phyloP scores from a whole-genome alignment of 2,797 vertebrate genomes.

The Gobio occitaniae region DNA sequence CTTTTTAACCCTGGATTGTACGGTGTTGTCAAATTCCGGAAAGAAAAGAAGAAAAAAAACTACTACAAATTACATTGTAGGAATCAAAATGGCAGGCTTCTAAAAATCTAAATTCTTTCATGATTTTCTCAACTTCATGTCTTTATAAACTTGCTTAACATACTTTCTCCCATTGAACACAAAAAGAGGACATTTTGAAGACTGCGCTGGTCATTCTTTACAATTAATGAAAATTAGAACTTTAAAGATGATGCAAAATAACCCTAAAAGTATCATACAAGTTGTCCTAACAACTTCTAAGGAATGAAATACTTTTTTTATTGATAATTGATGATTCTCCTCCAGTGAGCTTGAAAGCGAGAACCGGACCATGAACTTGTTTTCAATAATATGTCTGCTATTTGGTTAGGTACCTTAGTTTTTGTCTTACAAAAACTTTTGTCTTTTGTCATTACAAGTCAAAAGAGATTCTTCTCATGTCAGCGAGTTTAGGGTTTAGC shows the following conservation, averaged over 20 bases:
- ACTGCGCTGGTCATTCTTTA: not conserved
- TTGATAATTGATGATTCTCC: not conserved
- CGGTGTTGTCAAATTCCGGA: not conserved
- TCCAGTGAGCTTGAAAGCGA: not conserved
- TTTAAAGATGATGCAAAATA: not conserved
- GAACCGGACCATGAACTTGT: not conserved
- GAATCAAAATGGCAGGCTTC: not conserved
- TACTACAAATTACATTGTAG: no score
- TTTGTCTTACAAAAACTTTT: no score
- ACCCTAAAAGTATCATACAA: not conserved
- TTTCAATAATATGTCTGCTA: not conserved
- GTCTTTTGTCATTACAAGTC: no score
- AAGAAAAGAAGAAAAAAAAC: not conserved
- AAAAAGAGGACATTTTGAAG: not conserved
- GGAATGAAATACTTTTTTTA: not conserved
- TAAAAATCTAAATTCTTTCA: not conserved
- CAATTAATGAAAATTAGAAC: not conserved
- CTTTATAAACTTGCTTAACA: not conserved
- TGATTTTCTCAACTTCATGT: not conserved
- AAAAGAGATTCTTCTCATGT: no score
- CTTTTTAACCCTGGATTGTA: slow-evolving; percentile 7
- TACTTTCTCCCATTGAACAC: not conserved
- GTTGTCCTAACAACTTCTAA: not conserved
- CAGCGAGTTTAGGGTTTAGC: no score
- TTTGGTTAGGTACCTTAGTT: not conserved